Evolutionary conservation across 1,140 invertebrate genomes (phyloP), one percentile per base, ranked within the genome.

Genomic region (Drosophila sturtevanti): DNA sequence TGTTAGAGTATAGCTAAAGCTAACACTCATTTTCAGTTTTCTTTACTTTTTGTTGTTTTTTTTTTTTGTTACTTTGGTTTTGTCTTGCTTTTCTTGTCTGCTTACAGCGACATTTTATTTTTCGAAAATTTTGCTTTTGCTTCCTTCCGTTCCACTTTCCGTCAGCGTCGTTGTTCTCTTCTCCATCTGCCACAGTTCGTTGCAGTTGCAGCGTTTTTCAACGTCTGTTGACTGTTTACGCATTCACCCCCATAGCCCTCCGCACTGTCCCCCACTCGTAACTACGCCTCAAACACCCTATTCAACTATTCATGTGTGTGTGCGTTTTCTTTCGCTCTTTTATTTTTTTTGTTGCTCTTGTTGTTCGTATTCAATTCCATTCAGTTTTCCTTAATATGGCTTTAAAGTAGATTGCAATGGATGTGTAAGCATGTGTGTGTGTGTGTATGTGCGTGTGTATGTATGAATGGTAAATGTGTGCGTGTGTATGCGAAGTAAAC

Each of bases 101-200:
- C 69, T 79, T 76, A 82, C 68, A 81, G 77, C 74, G 81, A 58
- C 65, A 81, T 86, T 85, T 86, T 86, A 75, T 85, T 85, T 86
- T 74, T 56, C 38, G 61, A 79, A 81, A 75, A 70, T 79, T 62
- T 72, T 67, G 65, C 52, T 76, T 31, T 12, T 72, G 66, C 68
- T 86, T 86, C 79, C 78, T 86, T 86, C 79, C 78, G 71, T 71
- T 78, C 63, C 59, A 73, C 37, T 75, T 75, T 70, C 21, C 11
- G 12, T 38, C 21, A 16, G 10, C 12, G 24, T 44, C 21, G 38
- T n/a, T 9, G 38, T 51, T 27, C 11, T 35, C 27, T 27, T 10
- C 21, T 31, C 22, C 34, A 7, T 51, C 21, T 38, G 31, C 52
- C 52, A 48, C 54, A 61, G 37, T 38, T 9, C 37, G 35, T 35